Percentiles rank a stretch among this genome's conserved stretches.
Conservation (phyloP, 2,888 invertebrate species). For the Ypsolopha scabrella region DNA sequence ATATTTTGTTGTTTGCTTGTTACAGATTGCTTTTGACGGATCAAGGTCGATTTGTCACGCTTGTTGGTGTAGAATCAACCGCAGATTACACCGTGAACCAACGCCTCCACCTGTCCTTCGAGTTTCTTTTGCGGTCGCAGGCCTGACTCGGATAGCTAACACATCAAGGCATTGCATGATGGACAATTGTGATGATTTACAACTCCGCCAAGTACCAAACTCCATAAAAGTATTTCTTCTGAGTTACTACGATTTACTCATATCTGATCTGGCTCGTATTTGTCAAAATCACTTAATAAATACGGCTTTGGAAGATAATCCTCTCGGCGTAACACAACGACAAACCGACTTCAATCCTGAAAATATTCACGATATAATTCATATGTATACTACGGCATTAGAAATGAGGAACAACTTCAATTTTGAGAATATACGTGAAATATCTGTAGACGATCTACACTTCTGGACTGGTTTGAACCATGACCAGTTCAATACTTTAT, state of each 20-base stretch:
- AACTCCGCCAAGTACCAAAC: constrained; percentile 6
- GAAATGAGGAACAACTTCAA: constrained; percentile 5
- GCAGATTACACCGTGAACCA: constrained; percentile 7
- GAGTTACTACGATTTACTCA: constrained; percentile 5
- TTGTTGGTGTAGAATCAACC: constrained; percentile 11
- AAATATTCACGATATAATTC: constrained; percentile 5
- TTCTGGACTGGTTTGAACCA: constrained; percentile 7
- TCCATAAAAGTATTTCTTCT: constrained; percentile 5
- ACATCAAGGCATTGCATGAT: constrained; percentile 10
- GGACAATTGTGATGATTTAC: not conserved
- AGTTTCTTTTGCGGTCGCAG: constrained; percentile 7
- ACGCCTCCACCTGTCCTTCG: constrained; percentile 5
- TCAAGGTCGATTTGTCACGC: constrained; percentile 11
- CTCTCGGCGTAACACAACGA: constrained; percentile 1
- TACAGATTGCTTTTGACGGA: constrained; percentile 12
- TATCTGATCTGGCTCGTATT: constrained; percentile 4
- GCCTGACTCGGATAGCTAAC: constrained; percentile 8
- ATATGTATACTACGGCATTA: constrained; percentile 5
- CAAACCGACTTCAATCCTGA: constrained; percentile 5
- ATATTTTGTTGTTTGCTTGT: constrained; percentile 3
- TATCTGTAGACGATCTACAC: constrained; percentile 4
- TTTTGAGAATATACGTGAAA: constrained; percentile 6
- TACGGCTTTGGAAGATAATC: constrained; percentile 3
- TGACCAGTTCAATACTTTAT: constrained; percentile 4
- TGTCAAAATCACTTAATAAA: constrained; percentile 8